Conservation (phyloP, 1,140 invertebrate species). For the Nephotettix cincticeps region DNA sequence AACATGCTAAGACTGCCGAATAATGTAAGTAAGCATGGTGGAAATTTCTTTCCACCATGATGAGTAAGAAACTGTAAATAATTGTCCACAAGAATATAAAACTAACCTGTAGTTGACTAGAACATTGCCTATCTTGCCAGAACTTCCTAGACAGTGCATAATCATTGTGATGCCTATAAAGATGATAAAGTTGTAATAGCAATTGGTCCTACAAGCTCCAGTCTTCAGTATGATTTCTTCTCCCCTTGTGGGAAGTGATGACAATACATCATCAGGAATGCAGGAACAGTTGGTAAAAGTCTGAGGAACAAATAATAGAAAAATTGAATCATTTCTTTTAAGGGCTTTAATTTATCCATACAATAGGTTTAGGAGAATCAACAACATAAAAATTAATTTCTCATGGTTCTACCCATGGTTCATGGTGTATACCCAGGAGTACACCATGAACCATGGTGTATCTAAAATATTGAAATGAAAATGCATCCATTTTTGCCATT, state of each 20-base stretch:
- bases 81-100: background rate
- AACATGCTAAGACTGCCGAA: too few species aligned
- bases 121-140: slow-evolving; percentile 61
- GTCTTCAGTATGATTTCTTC: slow-evolving; percentile 23
- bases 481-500: too few species aligned
- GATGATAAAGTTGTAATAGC: slow-evolving; percentile 48
- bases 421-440: too few species aligned
- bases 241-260: background rate
- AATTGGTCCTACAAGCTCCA: slow-evolving; percentile 56
- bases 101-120: slow-evolving; percentile 59
- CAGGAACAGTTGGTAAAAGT: slow-evolving; percentile 33
- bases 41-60: too few species aligned
- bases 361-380: too few species aligned
- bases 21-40: too few species aligned
- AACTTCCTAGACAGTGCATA: slow-evolving; percentile 56
- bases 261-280: slow-evolving; percentile 11
- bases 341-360: too few species aligned
- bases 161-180: slow-evolving; percentile 54
- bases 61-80: background rate
- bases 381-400: too few species aligned
- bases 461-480: too few species aligned
- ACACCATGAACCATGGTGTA: too few species aligned
- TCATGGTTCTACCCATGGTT: too few species aligned
- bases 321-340: too few species aligned
- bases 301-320: slow-evolving; percentile 25